Conservation (phyloP, 1,140 invertebrate species). For the Tetraneura akinire region DNA sequence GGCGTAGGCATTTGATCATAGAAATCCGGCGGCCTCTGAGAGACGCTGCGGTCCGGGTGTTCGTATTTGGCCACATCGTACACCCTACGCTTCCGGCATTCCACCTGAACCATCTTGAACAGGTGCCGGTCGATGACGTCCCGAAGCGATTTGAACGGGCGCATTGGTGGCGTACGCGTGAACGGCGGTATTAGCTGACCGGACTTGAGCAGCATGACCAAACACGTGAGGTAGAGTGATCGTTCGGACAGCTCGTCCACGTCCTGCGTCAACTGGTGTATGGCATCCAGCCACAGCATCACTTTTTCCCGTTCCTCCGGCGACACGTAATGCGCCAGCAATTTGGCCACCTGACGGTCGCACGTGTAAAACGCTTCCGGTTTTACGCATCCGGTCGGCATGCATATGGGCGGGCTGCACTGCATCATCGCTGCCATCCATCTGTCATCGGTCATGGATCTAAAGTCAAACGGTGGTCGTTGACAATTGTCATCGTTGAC, state of each 20-base stretch:
- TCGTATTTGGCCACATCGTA: not conserved
- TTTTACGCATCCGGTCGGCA: constrained; percentile 14
- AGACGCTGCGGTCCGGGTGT: not conserved
- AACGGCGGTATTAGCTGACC: constrained; percentile 25
- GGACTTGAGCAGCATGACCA: constrained; percentile 1
- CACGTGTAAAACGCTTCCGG: not conserved
- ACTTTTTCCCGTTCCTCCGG: constrained; percentile 29
- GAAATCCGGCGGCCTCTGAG: not conserved
- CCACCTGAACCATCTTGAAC: constrained; percentile 12
- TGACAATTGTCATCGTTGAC: not conserved
- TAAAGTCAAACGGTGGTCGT: not conserved
- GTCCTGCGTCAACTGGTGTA: constrained; percentile 12
- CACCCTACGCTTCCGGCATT: constrained; percentile 13
- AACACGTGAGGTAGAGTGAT: not conserved
- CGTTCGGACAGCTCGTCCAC: constrained; percentile 28
- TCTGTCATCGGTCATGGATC: constrained; percentile 7
- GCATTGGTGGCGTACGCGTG: constrained; percentile 1
- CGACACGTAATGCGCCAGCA: not conserved
- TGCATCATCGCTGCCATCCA: not conserved
- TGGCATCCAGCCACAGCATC: not conserved
- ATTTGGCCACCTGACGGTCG: not conserved
- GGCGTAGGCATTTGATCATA: not conserved
- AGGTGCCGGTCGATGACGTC: constrained; percentile 33
- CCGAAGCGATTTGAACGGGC: not conserved
- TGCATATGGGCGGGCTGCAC: not conserved